Base-by-base conservation (phyloP, 2,797 vertebrate genomes). In the Odontamblyopus rebecca region DNA sequence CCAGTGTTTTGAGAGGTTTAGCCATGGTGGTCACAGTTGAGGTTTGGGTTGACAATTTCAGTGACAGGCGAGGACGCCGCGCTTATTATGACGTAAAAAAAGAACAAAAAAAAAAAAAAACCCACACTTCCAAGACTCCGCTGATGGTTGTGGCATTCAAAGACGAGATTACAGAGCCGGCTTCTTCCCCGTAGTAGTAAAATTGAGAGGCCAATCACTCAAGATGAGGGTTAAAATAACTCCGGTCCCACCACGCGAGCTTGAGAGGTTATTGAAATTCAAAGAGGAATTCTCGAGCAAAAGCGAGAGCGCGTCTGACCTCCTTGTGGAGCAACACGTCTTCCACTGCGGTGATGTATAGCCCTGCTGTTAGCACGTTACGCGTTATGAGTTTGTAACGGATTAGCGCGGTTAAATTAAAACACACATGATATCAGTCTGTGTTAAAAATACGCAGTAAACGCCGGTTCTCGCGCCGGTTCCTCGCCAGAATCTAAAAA, bases 131-230 rank as follows among this genome's bases (percentile, higher is more conserved):
- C 62, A n/a, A 35, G 8, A 9, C 30, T 60, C n/a, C 13, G 32
- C 16, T 76, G 61, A 61, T 53, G 67, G 65, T 30, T 32, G 50
- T 69, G 67, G 65, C 27, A 65, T 35, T 73, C 59, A 72, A 69
- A 54, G 53, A 29, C 38, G 16, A 57, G 71, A 73, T 63, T 73
- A 64, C 59, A 73, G 57, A 13, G 16, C 64, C 27, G 23, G 23
- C 23, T 62, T 41, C 12, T n/a, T 57, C n/a, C 16, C 29, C 9
- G 54, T 9, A 12, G 60, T 27, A 35, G 61, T 35, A 66, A 15
- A 53, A 61, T 48, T 35, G 16, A 57, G 13, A 66, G 16, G 30
- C 35, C 53, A 68, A 7, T 67, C 54, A 51, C 67, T 51, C 64
- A 73, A 35, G 35, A 63, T 32, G 63, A 67, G 66, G 66, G 18